These are phyloP conservation scores for Protaetia brevitarsis DNA, from an alignment of 1,140 invertebrate genomes.

Conservation along the genomic window DNA sequence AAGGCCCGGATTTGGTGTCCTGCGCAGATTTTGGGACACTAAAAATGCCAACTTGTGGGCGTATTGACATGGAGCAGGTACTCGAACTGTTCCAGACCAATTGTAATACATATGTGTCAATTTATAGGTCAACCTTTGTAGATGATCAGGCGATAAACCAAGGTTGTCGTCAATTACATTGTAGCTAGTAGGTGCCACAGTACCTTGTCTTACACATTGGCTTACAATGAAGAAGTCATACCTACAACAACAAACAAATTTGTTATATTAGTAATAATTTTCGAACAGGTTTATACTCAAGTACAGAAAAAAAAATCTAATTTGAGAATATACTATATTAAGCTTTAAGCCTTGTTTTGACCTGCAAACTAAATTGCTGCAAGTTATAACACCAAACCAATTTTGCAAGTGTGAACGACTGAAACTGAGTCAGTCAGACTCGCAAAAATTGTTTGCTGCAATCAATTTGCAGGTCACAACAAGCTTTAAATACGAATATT, in stretches of 20 bases:
- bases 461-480: no score
- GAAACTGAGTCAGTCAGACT: no score
- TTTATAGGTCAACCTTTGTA: conserved; percentile 78
- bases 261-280: no score
- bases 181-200: conserved; percentile 78
- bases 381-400: no score
- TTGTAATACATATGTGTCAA: conserved; percentile 83
- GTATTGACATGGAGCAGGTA: conserved; percentile 83
- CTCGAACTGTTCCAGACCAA: conserved; percentile 74
- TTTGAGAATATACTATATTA: no score
- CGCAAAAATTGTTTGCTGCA: no score
- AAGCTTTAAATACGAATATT: no score
- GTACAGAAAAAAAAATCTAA: no score
- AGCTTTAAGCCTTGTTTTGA: no score
- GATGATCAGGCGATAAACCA: conserved; percentile 59
- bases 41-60: conserved; percentile 84
- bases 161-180: conserved; percentile 69
- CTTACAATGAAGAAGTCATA: conserved; percentile 83
- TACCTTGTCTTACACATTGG: conserved; percentile 74
- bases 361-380: no score
- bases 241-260: conserved; percentile 50
- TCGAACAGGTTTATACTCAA: no score
- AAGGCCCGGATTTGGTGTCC: conserved; percentile 51
- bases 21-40: conserved; percentile 67
- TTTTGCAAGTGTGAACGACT: no score